Base-by-base conservation (phyloP, 2,888 invertebrate species). In the Unio delphinus region DNA sequence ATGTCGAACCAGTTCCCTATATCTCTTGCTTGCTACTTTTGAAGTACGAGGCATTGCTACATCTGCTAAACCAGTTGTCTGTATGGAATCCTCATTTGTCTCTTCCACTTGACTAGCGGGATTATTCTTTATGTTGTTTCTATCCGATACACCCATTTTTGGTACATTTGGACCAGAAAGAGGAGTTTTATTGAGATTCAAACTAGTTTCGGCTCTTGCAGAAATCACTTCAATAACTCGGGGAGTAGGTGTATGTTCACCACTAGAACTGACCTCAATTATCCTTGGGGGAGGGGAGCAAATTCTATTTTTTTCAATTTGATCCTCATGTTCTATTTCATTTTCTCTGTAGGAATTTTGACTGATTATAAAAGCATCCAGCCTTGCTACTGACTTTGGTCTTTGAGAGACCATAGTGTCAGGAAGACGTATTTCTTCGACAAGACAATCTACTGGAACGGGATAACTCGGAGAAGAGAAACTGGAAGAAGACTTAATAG, bases 1-100 rank as follows among this genome's bases (percentile, higher is more conserved):
- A 65, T 80, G 80, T 62, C 80, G 81, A 4, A 81, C 77, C 17
- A 86, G 75, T 72, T 84, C 83, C 23, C 81, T 68, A 68, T 86
- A 86, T 30, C 84, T 75, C 65, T 78, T 80, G 5, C 74, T 73
- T 6, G 82, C 80, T 26, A 69, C 72, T 34, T 70, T 65, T 18
- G 74, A 64, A 23, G 55, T 60, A 67, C 69, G 69, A 54, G 69
- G 65, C 67, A 65, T 65, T 7, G 69, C 34, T 58, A 72, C 28
- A 60, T 70, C 67, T 28, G 3, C 45, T 45, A 45, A 11, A 45
- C 45, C 45, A 45, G 11, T 59, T 17, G 6, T 28, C 57, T 59
- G 23, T 11, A 59, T 59, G 59, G 23, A 3, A 59, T 23, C 26
- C 18, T 23, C 23, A 26, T 59, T 17, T 59, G 18, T 11, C 26